Conservation (phyloP, 1,140 invertebrate species). For the Trypoxylus dichotomus region DNA sequence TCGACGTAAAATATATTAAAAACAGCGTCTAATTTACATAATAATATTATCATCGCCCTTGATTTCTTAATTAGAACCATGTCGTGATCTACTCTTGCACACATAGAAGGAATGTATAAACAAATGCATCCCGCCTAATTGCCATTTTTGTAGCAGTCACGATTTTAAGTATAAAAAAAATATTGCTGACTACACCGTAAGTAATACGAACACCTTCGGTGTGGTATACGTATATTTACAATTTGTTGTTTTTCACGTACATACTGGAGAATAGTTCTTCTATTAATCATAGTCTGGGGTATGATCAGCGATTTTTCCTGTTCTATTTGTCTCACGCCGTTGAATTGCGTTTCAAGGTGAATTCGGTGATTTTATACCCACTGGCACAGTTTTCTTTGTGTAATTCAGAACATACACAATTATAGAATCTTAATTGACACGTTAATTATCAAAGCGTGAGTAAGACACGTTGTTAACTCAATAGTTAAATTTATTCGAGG, state of each 20-base stretch:
- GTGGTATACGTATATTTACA: not conserved
- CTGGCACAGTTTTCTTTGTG: not conserved
- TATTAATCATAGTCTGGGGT: not conserved
- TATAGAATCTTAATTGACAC: not conserved
- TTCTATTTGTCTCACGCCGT: not conserved
- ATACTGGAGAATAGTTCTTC: not conserved
- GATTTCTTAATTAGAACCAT: not conserved
- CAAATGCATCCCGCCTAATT: not conserved
- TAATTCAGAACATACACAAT: not conserved
- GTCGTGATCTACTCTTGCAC: not conserved
- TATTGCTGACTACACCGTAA: not conserved
- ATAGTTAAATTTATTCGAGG: not conserved
- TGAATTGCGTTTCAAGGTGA: constrained; percentile 12
- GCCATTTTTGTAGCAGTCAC: not conserved
- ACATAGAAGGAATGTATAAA: not conserved
- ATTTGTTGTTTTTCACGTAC: not conserved
- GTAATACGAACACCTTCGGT: not conserved
- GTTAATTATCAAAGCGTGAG: not conserved
- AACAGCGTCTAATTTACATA: not conserved
- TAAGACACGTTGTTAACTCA: not conserved
- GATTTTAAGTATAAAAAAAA: not conserved
- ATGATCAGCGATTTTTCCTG: constrained; percentile 4
- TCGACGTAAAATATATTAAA: not conserved
- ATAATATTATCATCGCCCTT: constrained; percentile 10
- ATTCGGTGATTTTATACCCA: not conserved